Conservation (phyloP, 2,888 invertebrate species). For the Acanthopleura granulata region DNA sequence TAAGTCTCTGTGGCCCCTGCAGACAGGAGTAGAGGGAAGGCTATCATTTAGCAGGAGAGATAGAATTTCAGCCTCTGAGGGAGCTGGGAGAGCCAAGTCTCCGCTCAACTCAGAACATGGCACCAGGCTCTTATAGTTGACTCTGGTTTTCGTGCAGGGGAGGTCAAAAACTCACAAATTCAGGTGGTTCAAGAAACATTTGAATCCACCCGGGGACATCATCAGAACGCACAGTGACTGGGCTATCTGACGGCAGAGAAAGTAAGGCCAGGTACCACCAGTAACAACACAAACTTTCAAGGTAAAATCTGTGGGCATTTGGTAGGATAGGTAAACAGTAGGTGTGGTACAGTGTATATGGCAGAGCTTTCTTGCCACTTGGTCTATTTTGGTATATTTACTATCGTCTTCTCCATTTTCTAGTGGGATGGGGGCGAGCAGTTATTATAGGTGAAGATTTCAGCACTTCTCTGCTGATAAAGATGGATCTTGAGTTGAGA, state of each 20-base stretch:
- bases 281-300: neutral
- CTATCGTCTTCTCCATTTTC: neutral
- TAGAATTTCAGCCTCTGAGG: conserved; percentile 13
- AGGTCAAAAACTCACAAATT: neutral
- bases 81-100: neutral
- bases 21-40: neutral
- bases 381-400: conserved; percentile 5
- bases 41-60: neutral
- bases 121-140: conserved; percentile 32
- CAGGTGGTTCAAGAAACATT: neutral
- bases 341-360: neutral
- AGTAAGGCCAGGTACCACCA: too few species aligned
- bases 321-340: conserved; percentile 2
- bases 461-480: too few species aligned
- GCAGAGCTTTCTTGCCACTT: neutral
- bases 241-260: neutral
- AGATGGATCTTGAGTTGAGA: too few species aligned
- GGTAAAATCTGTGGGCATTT: neutral
- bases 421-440: too few species aligned
- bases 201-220: conserved; percentile 5
- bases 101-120: conserved; percentile 23
- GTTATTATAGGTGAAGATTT: too few species aligned
- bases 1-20: too few species aligned
- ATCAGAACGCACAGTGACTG: neutral
- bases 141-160: conserved; percentile 30